Conservation (phyloP, 2,888 invertebrate species). For the Julus scandinavius region DNA sequence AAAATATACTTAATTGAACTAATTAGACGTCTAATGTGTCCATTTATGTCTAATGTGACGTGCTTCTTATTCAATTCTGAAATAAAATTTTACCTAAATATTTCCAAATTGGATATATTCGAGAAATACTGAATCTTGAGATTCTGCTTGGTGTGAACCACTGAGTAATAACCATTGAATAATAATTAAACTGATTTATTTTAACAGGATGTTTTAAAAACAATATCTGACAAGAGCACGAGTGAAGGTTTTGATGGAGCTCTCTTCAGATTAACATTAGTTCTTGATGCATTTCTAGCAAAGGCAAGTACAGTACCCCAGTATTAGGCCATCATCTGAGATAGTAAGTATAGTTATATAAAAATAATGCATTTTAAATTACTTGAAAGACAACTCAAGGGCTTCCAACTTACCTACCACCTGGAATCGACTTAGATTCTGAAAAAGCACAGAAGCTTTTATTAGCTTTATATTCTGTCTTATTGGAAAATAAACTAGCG, state of each 20-base stretch:
- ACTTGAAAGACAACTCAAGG: background rate
- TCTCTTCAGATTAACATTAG: background rate
- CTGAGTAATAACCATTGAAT: background rate
- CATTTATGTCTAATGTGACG: too few species aligned
- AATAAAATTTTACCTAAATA: too few species aligned
- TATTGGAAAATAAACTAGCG: background rate
- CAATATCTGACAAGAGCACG: background rate
- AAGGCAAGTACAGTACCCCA: background rate
- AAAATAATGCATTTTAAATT: background rate
- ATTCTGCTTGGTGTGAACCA: too few species aligned
- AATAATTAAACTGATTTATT: background rate
- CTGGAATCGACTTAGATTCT: background rate
- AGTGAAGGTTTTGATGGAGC: background rate
- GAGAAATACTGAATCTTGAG: too few species aligned
- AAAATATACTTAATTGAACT: too few species aligned
- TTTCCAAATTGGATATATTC: too few species aligned
- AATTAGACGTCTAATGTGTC: too few species aligned
- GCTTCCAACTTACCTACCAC: background rate
- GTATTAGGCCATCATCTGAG: background rate
- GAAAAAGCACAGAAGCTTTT: background rate
- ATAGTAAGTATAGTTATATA: background rate
- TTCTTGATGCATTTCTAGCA: background rate
- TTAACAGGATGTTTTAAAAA: background rate
- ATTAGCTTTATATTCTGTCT: background rate
- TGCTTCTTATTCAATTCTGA: too few species aligned